A percentile compares a stretch with the other conserved stretches of the same genome.
Evolutionary conservation across 2,797 vertebrate species (phyloP).

Genomic region (Acanthopagrus latus): DNA sequence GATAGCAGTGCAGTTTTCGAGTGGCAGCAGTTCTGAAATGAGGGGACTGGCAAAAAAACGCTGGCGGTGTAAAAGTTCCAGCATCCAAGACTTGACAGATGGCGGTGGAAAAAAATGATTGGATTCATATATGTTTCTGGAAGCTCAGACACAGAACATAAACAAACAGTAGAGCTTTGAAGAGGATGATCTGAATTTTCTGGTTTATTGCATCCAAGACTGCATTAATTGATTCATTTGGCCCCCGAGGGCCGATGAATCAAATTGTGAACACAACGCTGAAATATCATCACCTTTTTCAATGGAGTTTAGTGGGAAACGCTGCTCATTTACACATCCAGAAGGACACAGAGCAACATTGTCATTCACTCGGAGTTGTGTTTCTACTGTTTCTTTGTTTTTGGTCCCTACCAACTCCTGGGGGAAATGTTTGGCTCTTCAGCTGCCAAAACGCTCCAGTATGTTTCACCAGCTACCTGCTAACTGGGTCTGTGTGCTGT

Average conservation of each 20-base stretch:
- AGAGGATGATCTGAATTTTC: background rate
- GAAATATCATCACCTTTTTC: background rate
- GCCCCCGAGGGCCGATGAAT: no score
- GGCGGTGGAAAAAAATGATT: background rate
- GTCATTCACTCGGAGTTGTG: background rate
- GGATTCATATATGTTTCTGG: background rate
- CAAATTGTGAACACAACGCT: background rate
- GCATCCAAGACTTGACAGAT: slow-evolving; percentile 5
- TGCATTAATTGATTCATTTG: background rate
- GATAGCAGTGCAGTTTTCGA: background rate
- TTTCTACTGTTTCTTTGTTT: background rate
- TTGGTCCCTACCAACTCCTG: no score
- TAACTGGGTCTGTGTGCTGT: background rate
- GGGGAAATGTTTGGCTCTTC: background rate
- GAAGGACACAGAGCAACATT: background rate
- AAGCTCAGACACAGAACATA: background rate
- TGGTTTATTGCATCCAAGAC: background rate
- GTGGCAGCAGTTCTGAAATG: background rate
- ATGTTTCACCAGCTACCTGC: background rate
- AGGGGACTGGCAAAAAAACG: background rate
- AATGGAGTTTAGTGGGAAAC: no score
- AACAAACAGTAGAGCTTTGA: slow-evolving; percentile 5
- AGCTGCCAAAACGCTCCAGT: background rate
- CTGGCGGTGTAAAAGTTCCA: background rate
- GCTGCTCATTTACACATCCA: background rate